Base-by-base conservation (phyloP, 2,888 invertebrate genomes). In the Spilarctia lutea region DNA sequence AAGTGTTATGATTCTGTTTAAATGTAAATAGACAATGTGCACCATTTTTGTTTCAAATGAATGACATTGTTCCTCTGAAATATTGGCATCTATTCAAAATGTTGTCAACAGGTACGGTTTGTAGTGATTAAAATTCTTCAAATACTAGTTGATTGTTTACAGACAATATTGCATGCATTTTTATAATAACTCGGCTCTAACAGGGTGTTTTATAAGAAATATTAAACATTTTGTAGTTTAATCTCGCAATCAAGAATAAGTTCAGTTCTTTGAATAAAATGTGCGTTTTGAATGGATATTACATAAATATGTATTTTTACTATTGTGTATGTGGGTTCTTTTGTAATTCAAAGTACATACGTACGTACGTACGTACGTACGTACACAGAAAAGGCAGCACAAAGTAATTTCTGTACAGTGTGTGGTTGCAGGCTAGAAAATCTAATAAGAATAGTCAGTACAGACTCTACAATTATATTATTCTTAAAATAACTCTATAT, bases 61-160 rank as follows among this genome's bases (percentile, higher is more conserved):
- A 84, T 85, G 80, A 82, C 81, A 80, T 80, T 81, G 78, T 77
- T 81, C 75, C 79, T 79, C 72, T 80, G 71, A 83, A 87, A 84
- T 84, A 88, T 89, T 90, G 90, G 90, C 90, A 90, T 68, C 68
- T 68, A 69, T 87, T 90, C 90, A 90, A 90, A 80, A 75, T 52
- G 76, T 75, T 87, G 85, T 87, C 90, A 89, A 89, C 89, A 88
- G 89, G 89, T 90, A 87, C 77, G 73, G 82, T 81, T 81, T 82
- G 75, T 74, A 78, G 77, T 80, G 75, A 77, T 82, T 83, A 78
- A 85, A 83, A 81, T 81, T 75, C 76, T 79, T 85, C 79, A 81
- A 77, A 83, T 79, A 85, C 78, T 81, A 79, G 79, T 80, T 78
- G 81, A 78, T 83, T 85, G 85, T 85, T 81, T 83, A 83, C 73